Base-by-base conservation (phyloP, 2,113 vertebrate genomes). In the Cynopterus brachyotis region DNA sequence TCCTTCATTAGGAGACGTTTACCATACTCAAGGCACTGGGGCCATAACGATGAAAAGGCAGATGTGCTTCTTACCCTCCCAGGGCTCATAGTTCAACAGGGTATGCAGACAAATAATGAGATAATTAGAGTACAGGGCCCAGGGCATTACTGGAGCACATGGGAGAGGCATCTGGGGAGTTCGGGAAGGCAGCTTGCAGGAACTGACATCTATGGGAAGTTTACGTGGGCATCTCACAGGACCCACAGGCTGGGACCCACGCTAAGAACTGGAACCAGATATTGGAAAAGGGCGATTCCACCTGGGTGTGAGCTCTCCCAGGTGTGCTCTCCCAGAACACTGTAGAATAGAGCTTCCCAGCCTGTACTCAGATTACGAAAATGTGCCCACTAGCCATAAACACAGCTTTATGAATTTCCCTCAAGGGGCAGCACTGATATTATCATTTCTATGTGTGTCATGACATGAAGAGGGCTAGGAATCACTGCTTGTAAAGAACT, bases 31-130 rank as follows among this genome's bases (percentile, higher is more conserved):
- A 62, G 57, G 75, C n/a, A 69, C 42, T 20, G 64, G 32, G 62
- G 62, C 20, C 60, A 20, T 69, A 50, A 64, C 26, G 79, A 92
- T 75, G 67, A 93, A 95, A 97, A 86, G 78, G 70, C 62, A 96
- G 73, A 84, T 72, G 75, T 66, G 69, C n/a, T 83, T 37, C 20
- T 73, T 66, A 24, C 19, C 19, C 87, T 97, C 79, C 40, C 84
- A 75, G 80, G 92, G 62, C 55, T 84, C 57, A 47, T 13, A 20
- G 22, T 13, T 45, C 69, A 92, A 20, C 20, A 35, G 42, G 30
- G 47, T 26, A 60, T 4, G 66, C 11, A 73, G 42, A 66, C 9
- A 91, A 69, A 91, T 59, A 83, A 93, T 67, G 40, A 83, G 57
- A 57, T 79, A 80, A 62, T 73, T 64, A 67, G 20, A 50, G 59